Evolutionary conservation across 2,797 vertebrate genomes (phyloP), one percentile per base, ranked within the genome.

Genomic region (Gorsachius magnificus): DNA sequence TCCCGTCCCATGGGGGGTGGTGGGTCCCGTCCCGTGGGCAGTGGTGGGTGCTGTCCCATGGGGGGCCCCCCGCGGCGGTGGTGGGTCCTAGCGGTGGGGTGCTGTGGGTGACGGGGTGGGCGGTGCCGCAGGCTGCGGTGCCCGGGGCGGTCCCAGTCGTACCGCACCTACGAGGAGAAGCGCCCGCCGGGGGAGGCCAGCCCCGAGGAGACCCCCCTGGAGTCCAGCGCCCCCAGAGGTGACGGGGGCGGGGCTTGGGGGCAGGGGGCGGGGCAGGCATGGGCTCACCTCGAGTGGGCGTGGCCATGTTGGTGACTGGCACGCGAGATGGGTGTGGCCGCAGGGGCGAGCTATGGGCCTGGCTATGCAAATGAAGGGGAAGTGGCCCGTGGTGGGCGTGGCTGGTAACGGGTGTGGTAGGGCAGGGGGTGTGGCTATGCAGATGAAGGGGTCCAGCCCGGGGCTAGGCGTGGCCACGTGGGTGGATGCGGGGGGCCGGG

Each of bases 81-180:
- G 57, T 38, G 48, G 48, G 46, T 43, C 13, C 38, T 19, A 33
- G 43, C 8, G 57, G 26, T 25, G 64, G 35, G 45, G 64, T 25
- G 17, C 10, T 11, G 38, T 11, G 33, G 38, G 31, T 54, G 61
- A 60, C 3, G 38, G 5, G 25, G 28, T 1, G 35, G 8, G 38
- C 0, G 13, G 53, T 66, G 61, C 41, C 4, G 2, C 78, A 96
- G 94, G 80, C 91, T 95, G 76, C 91, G 3, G 29, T 95, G 89
- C 51, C 25, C 51, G 1, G 7, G 68, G 2, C 89, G 51, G 1
- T 93, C 93, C 21, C 80, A 29, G 41, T 96, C 96, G 0, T 97
- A 96, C 87, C 92, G 83, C 22, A 70, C 92, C 28, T 82, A 94
- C 10, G 93, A 96, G 57, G 96, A 96, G 79, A 93, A 94, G 74